Conservation (phyloP, 2,888 invertebrate species). For the Acleris cristana region DNA sequence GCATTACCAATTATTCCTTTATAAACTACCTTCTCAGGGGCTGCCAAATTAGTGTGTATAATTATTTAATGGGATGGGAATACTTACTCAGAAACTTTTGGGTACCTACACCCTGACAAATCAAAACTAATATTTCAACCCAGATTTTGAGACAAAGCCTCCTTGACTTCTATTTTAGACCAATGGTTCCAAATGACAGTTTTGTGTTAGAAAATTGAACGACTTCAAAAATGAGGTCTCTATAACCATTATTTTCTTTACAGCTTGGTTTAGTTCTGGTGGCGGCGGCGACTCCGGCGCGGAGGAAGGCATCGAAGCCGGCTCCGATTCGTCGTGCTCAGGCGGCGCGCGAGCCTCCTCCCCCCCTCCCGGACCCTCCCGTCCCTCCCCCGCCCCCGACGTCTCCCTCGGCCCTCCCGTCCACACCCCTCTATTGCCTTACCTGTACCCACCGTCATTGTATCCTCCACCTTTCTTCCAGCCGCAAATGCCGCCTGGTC, state of each 20-base stretch:
- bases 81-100: too few species aligned
- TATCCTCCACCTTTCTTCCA: slow-evolving; percentile 91
- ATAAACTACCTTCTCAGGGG: too few species aligned
- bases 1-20: too few species aligned
- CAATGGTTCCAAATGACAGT: slow-evolving; percentile 38
- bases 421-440: slow-evolving; percentile 96
- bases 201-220: neutral
- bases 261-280: slow-evolving; percentile 87
- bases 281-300: slow-evolving; percentile 85
- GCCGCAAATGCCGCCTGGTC: slow-evolving; percentile 91
- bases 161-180: too few species aligned
- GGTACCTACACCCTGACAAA: too few species aligned
- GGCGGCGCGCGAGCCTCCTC: slow-evolving; percentile 84
- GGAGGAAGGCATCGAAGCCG: slow-evolving; percentile 86
- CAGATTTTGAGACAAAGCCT: too few species aligned
- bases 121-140: too few species aligned
- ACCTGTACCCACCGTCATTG: slow-evolving; percentile 95
- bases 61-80: too few species aligned
- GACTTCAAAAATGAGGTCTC: neutral
- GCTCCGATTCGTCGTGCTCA: slow-evolving; percentile 89
- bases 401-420: slow-evolving; percentile 97
- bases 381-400: slow-evolving; percentile 93
- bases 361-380: slow-evolving; percentile 83
- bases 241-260: slow-evolving; percentile 46
- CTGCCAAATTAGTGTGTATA: too few species aligned